These are phyloP conservation scores for Columbina picui DNA, from an alignment of 2,113 vertebrate genomes.

Conservation along the genomic window DNA sequence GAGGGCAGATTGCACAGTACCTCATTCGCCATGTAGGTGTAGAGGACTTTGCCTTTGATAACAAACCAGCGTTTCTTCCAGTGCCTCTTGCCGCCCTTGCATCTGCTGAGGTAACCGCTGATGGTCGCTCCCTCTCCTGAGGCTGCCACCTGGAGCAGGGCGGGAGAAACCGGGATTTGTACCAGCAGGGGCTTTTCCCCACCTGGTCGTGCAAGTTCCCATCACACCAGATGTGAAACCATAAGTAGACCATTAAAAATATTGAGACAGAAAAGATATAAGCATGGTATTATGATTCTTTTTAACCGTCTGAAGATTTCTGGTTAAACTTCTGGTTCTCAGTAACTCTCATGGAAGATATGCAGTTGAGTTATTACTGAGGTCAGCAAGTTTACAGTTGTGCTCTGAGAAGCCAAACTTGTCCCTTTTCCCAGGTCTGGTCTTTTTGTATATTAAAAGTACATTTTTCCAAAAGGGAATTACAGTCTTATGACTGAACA, in stretches of 20 bases:
- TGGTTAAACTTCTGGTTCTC: background rate
- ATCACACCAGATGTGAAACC: background rate
- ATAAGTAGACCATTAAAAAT: background rate
- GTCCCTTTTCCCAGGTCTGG: background rate
- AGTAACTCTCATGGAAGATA: background rate
- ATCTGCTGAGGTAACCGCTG: conserved; percentile 89
- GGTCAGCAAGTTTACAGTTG: background rate
- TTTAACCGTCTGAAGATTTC: background rate
- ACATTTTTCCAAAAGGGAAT: background rate
- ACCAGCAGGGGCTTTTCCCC: background rate
- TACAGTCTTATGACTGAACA: background rate
- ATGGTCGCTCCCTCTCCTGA: conserved; percentile 88
- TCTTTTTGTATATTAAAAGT: background rate
- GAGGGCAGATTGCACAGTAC: conserved; percentile 69
- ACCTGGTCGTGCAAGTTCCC: background rate
- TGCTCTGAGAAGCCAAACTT: background rate
- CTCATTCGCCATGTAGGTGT: conserved; percentile 91
- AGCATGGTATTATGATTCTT: background rate
- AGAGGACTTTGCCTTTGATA: conserved; percentile 98
- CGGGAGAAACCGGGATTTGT: background rate
- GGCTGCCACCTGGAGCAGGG: conserved; percentile 81
- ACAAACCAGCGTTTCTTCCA: conserved; percentile 99
- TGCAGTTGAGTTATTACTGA: background rate
- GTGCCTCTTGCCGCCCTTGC: conserved; percentile 91
- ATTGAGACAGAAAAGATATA: background rate